A percentile compares a stretch with the other conserved stretches of the same genome.
Evolutionary conservation across 2,113 vertebrate genomes (phyloP).

Genomic region (Bubo scandiacus): DNA sequence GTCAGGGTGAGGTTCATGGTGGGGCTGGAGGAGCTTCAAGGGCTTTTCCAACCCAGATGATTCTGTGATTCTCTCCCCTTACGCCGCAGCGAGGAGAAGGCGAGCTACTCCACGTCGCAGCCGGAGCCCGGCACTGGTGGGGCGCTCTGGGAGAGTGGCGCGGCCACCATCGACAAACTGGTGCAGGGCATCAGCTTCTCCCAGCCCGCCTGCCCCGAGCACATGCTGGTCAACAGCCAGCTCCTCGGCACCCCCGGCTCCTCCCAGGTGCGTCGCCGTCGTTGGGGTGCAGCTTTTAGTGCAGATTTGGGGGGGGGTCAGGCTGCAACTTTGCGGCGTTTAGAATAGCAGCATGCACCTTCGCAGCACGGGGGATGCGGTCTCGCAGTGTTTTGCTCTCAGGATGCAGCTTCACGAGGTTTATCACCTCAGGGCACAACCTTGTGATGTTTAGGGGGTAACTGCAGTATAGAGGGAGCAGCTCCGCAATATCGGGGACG

Average conservation of each 20-base stretch:
- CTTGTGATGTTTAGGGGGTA: too few relatives aligned
- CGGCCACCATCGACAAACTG: slow-evolving; percentile 73
- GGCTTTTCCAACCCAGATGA: too few relatives aligned
- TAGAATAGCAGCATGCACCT: too few relatives aligned
- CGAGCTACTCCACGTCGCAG: slow-evolving; percentile 89
- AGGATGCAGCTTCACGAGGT: background rate
- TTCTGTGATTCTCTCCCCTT: background rate
- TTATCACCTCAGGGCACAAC: background rate
- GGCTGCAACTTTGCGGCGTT: background rate
- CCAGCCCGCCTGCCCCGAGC: slow-evolving; percentile 89
- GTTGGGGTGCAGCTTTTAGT: background rate
- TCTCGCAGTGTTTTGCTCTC: background rate
- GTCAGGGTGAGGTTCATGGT: too few relatives aligned
- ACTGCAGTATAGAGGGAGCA: too few relatives aligned
- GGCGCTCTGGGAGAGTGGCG: slow-evolving; percentile 78
- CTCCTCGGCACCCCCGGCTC: slow-evolving; percentile 90
- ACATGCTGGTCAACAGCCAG: slow-evolving; percentile 94
- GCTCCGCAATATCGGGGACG: rapidly evolving
- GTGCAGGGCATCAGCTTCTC: slow-evolving; percentile 93
- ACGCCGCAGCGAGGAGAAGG: slow-evolving; percentile 81
- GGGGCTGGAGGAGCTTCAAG: too few relatives aligned
- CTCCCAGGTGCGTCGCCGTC: slow-evolving; percentile 83
- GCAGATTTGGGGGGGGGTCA: background rate
- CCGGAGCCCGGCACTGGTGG: slow-evolving; percentile 83
- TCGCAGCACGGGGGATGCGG: too few relatives aligned